A percentile compares a stretch with the other conserved stretches of the same genome.
Conservation (phyloP, 2,888 invertebrate genomes). For the Cordylochernes scorpioides region DNA sequence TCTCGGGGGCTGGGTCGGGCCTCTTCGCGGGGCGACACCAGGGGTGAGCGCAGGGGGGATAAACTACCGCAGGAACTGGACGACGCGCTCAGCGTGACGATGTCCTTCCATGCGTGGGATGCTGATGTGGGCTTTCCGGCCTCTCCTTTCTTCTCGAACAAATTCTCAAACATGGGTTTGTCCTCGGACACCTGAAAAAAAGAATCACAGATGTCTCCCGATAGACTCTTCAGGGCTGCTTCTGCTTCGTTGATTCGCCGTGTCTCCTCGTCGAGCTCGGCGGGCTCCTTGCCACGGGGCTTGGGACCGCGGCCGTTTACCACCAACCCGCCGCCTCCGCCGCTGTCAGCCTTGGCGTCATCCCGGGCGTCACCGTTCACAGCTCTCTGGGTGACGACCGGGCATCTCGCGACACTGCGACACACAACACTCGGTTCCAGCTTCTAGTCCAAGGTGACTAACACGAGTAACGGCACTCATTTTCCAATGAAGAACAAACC, state of each 20-base stretch:
- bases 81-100: conserved; percentile 10
- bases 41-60: conserved; percentile 8
- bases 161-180: conserved; percentile 22
- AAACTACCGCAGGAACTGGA: conserved; percentile 6
- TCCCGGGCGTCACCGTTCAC: too few species aligned
- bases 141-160: conserved; percentile 13
- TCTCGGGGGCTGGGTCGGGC: neutral
- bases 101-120: conserved; percentile 12
- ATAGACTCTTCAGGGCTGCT: conserved; percentile 56
- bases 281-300: neutral
- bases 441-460: too few species aligned
- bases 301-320: too few species aligned
- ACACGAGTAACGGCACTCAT: too few species aligned
- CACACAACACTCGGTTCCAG: too few species aligned
- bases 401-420: too few species aligned
- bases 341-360: too few species aligned
- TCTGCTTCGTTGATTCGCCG: conserved; percentile 61
- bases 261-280: conserved; percentile 35
- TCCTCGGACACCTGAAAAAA: conserved; percentile 10
- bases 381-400: too few species aligned
- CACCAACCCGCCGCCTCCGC: too few species aligned
- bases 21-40: conserved; percentile 3
- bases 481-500: too few species aligned
- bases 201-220: conserved; percentile 42
- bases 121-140: conserved; percentile 9